A percentile compares a stretch with the other conserved stretches of the same genome.
Conservation (phyloP, 1,140 invertebrate species). For the Scaptomyza pallida region DNA sequence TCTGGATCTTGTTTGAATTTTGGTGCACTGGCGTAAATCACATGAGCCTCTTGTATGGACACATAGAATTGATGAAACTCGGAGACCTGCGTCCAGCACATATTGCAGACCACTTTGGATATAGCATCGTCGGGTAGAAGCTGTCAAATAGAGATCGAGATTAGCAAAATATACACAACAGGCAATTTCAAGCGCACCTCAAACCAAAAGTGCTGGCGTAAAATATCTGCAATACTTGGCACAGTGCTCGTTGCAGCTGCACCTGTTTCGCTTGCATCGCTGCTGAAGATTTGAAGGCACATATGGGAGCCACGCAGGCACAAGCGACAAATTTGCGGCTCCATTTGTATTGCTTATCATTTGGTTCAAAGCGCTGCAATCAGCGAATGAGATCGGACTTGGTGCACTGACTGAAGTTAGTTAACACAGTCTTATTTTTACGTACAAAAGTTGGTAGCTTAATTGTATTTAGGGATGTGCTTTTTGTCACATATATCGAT, state of each 20-base stretch:
- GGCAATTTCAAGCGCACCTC: conserved; percentile 47
- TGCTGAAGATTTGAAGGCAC: conserved; percentile 65
- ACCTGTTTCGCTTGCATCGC: conserved; percentile 25
- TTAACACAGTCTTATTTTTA: conserved; percentile 21
- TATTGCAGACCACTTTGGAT: conserved; percentile 74
- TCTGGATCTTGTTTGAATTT: conserved; percentile 66
- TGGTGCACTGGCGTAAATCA: conserved; percentile 63
- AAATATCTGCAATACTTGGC: conserved; percentile 60
- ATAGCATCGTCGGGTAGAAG: conserved; percentile 64
- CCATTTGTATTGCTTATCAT: conserved; percentile 46
- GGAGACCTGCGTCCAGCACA: conserved; percentile 77
- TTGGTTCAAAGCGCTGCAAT: not conserved
- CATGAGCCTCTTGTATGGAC: conserved; percentile 73
- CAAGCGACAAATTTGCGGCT: conserved; percentile 62
- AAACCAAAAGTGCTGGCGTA: conserved; percentile 79
- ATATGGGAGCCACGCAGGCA: conserved; percentile 72
- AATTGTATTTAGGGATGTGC: conserved; percentile 26
- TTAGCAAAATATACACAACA: not conserved
- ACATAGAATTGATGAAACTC: conserved; percentile 80
- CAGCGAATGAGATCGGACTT: conserved; percentile 6
- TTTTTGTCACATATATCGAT: conserved; percentile 7
- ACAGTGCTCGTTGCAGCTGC: conserved; percentile 33
- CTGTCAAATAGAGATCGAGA: conserved; percentile 15
- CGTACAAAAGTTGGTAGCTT: conserved; percentile 28
- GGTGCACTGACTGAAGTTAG: not conserved